These are phyloP conservation scores for Piprites chloris DNA, from an alignment of 2,113 vertebrate genomes.

Conservation along the genomic window DNA sequence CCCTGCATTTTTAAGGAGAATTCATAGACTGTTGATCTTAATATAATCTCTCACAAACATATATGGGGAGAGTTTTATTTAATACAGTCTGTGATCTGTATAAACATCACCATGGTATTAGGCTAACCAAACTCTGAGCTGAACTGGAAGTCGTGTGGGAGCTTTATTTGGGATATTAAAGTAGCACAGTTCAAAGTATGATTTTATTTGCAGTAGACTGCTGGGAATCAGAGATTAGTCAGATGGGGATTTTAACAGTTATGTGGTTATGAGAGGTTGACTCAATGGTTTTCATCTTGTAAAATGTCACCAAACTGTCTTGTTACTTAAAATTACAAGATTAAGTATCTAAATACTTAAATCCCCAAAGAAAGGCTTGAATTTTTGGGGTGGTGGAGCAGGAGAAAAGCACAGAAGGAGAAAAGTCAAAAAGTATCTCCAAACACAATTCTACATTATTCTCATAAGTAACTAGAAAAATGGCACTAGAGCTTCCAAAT, in stretches of 20 bases:
- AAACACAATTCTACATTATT: neutral
- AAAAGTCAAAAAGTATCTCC: neutral
- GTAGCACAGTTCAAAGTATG: constrained; percentile 49
- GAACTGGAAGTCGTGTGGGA: constrained; percentile 21
- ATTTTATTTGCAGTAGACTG: constrained; percentile 64
- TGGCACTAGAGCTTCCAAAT: constrained; percentile 33
- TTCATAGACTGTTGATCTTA: neutral
- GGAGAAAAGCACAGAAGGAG: neutral
- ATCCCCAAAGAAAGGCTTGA: constrained; percentile 4
- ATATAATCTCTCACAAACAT: neutral
- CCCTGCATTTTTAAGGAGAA: neutral
- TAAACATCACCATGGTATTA: neutral
- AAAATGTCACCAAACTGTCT: constrained; percentile 68
- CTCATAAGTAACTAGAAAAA: constrained; percentile 29
- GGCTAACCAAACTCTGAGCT: neutral
- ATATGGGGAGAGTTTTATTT: constrained; percentile 12
- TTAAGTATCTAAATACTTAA: constrained; percentile 43
- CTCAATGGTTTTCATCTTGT: constrained; percentile 58
- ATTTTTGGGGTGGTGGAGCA: neutral
- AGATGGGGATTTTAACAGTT: constrained; percentile 62
- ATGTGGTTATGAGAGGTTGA: constrained; percentile 53
- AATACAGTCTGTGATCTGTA: neutral
- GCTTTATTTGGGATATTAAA: constrained; percentile 46
- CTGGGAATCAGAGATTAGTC: constrained; percentile 69
- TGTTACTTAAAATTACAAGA: constrained; percentile 58